Percentiles rank a stretch among this genome's conserved stretches.
These are phyloP conservation scores for Syrphus vitripennis DNA, from an alignment of 2,888 invertebrate species.

Conservation along the genomic window DNA sequence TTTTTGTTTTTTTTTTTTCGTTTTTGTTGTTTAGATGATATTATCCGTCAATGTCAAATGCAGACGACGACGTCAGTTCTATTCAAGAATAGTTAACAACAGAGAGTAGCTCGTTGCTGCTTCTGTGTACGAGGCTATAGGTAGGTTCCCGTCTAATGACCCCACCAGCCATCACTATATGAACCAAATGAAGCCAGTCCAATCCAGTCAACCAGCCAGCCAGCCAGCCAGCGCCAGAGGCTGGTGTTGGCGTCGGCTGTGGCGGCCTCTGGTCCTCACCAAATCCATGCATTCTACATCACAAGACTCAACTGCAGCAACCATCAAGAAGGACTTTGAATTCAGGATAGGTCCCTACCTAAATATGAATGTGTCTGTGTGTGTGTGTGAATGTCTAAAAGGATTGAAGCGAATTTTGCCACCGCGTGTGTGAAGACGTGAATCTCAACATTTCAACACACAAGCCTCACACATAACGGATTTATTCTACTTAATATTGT, in stretches of 20 bases:
- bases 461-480: constrained; percentile 39
- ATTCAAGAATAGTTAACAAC: constrained; percentile 30
- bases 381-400: not conserved
- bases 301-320: not conserved
- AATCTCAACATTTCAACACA: constrained; percentile 46
- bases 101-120: not conserved
- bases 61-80: constrained; percentile 56
- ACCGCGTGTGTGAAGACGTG: constrained; percentile 49
- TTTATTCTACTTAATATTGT: constrained; percentile 63
- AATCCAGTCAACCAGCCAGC: not conserved
- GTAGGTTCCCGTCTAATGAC: not conserved
- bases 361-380: constrained; percentile 15
- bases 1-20: not conserved
- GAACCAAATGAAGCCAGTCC: not conserved
- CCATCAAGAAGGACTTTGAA: not conserved
- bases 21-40: constrained; percentile 30
- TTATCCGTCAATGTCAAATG: constrained; percentile 68
- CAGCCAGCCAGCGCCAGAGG: not conserved
- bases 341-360: too few species aligned
- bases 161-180: not conserved
- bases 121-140: not conserved
- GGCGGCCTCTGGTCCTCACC: not conserved
- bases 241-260: not conserved
- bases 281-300: not conserved
- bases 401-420: constrained; percentile 18